phyloP scores from a whole-genome alignment of 2,797 vertebrate genomes.

The Otolemur crassicaudatus region DNA sequence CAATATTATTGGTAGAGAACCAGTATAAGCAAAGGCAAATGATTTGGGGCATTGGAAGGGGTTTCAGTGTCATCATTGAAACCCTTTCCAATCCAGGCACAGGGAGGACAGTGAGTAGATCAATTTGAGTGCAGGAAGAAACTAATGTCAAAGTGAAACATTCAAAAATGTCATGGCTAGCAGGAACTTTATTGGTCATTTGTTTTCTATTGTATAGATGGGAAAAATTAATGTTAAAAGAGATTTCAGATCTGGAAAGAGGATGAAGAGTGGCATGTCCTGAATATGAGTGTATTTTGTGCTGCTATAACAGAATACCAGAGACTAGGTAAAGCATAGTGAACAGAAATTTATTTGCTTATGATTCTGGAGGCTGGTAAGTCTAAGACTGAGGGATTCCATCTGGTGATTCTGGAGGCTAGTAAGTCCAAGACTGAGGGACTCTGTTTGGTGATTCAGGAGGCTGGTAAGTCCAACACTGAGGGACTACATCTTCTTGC shows the following conservation, averaged over 20 bases:
- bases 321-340: neutral
- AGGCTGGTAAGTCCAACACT: too few relatives aligned
- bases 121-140: neutral
- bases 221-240: neutral
- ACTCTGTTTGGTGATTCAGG: neutral
- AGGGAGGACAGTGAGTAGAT: neutral
- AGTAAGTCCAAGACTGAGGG: too few relatives aligned
- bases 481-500: neutral
- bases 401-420: neutral
- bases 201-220: neutral
- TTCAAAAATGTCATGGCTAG: neutral
- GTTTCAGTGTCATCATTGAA: too few relatives aligned
- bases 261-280: neutral
- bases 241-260: conserved; percentile 24
- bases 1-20: neutral
- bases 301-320: neutral
- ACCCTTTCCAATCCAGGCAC: too few relatives aligned
- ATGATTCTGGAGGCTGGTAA: neutral
- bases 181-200: neutral
- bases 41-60: neutral
- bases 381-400: neutral
- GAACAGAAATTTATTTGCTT: neutral
- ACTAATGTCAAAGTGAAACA: neutral
- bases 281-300: neutral
- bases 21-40: neutral